A percentile compares a stretch with the other conserved stretches of the same genome.
These are phyloP conservation scores for Trichopria drosophilae DNA, from an alignment of 2,888 invertebrate genomes.

Conservation along the genomic window DNA sequence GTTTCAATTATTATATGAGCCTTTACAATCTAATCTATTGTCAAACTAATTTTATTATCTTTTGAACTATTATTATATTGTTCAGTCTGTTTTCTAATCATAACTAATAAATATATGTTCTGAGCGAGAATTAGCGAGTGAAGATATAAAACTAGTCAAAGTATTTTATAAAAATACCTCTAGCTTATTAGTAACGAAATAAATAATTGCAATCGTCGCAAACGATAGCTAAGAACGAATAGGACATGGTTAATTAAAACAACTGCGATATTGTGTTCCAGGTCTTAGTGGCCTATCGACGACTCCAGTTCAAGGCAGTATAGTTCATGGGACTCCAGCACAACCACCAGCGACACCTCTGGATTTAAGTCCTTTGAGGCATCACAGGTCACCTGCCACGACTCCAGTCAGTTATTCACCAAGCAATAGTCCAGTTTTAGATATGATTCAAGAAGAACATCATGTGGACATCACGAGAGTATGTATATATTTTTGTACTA, in stretches of 20 bases:
- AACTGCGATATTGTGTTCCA: constrained; percentile 46
- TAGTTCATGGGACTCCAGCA: constrained; percentile 73
- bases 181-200: too few relatives aligned
- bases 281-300: constrained; percentile 78
- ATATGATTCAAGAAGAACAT: constrained; percentile 79
- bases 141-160: too few relatives aligned
- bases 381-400: constrained; percentile 56
- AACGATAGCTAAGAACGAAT: too few relatives aligned
- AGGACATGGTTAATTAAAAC: constrained; percentile 16
- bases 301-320: constrained; percentile 67
- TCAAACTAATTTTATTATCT: too few relatives aligned
- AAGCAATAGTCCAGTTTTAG: constrained; percentile 67
- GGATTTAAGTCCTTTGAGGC: constrained; percentile 60
- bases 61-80: too few relatives aligned
- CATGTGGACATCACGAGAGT: constrained; percentile 59
- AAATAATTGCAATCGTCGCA: too few relatives aligned
- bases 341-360: constrained; percentile 62
- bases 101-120: too few relatives aligned
- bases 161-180: too few relatives aligned
- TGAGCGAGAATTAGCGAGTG: too few relatives aligned
- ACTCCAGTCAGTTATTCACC: constrained; percentile 60
- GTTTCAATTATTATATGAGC: too few relatives aligned
- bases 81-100: too few relatives aligned
- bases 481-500: constrained; percentile 26
- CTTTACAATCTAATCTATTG: too few relatives aligned